Evolutionary conservation across 2,888 invertebrate genomes (phyloP), one percentile per base, ranked within the genome.

Genomic region (Biston stratarius): DNA sequence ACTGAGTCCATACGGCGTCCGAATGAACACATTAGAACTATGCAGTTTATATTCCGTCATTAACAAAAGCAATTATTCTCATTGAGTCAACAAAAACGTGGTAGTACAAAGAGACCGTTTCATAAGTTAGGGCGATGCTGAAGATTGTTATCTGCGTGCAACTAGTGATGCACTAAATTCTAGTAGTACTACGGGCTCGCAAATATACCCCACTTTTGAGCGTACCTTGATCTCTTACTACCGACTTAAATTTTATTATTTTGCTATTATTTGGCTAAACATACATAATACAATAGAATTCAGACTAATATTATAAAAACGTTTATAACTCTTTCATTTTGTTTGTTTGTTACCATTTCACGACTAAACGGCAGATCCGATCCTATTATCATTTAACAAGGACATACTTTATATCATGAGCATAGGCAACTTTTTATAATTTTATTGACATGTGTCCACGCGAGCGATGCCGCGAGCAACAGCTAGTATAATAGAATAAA

Each of bases 101-200:
- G 74, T 76, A 78, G 81, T 84, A 88, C 87, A 88, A 88, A 89
- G 86, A 85, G 84, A 87, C 86, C 83, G 87, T 91, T 89, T 90
- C 87, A 88, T 91, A 91, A 90, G 89, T 91, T 88, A 86, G 81
- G 87, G 82, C 85, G 82, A 83, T 82, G 83, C 85, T 81, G 85
- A 85, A 81, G 87, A 88, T 89, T 87, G 89, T 87, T 89, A 89
- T 89, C 86, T 85, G 81, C 80, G 85, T 81, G 87, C 85, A 88
- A 91, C 88, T 91, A 90, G 90, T 92, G 89, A 90, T 88, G 89
- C 86, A 85, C 86, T 89, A 87, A 92, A 92, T 91, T 88, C 88
- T 87, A 80, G 51, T 6, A 80, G 51, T 8, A 84, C 87, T 83
- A 86, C 85, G 84, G 61, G 61, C 88, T 85, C 73, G 81, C 78